Conservation (phyloP, 92 coral and sea anemone species). For the Actinernus sp. region DNA sequence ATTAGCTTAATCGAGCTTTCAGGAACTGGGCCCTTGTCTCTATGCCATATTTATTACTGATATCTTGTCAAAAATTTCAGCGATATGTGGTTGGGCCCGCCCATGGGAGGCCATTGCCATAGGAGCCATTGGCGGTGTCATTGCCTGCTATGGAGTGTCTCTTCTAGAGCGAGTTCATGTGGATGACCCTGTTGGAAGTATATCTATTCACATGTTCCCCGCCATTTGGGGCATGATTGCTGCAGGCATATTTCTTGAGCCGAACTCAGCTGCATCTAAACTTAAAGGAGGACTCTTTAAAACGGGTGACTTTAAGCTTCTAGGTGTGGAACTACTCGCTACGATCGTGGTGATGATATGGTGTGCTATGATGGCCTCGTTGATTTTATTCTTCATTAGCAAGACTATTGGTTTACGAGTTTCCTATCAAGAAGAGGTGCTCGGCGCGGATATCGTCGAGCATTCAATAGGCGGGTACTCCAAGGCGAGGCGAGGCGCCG, state of each 20-base stretch:
- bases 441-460: constrained; percentile 69
- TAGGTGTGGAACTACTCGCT: constrained; percentile 56
- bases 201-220: constrained; percentile 61
- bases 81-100: constrained; percentile 63
- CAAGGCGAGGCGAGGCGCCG: constrained; percentile 60
- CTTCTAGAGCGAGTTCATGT: constrained; percentile 44
- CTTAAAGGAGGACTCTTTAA: constrained; percentile 39
- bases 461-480: constrained; percentile 72
- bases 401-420: constrained; percentile 63
- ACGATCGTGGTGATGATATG: constrained; percentile 36
- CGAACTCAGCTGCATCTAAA: constrained; percentile 29
- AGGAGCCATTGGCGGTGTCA: constrained; percentile 52
- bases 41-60: too few relatives aligned
- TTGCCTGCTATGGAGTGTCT: constrained; percentile 65
- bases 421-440: constrained; percentile 67
- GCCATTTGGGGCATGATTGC: constrained; percentile 71
- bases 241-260: constrained; percentile 53
- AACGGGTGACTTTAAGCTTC: constrained; percentile 39
- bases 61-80: too few relatives aligned
- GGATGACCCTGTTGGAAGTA: constrained; percentile 70
- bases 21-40: too few relatives aligned
- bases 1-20: too few relatives aligned
- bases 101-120: constrained; percentile 64
- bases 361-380: constrained; percentile 32
- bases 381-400: constrained; percentile 49